Percentiles rank a stretch among this genome's conserved stretches.
phyloP scores from a whole-genome alignment of 2,113 vertebrate species.

The Oenanthe melanoleuca region DNA sequence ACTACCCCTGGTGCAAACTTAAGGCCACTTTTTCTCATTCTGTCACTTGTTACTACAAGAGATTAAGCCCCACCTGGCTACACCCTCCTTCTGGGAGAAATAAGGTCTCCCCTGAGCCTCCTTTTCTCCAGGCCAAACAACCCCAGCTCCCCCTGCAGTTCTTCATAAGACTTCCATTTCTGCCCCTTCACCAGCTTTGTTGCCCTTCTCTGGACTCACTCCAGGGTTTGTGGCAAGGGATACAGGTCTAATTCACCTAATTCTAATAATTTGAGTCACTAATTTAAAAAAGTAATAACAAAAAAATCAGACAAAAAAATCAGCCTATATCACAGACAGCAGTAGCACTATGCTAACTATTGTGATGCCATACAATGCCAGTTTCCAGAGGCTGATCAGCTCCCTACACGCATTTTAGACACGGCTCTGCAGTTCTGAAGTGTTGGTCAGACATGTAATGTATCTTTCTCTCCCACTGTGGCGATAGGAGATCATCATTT shows the following conservation, averaged over 20 bases:
- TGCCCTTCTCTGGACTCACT: not conserved
- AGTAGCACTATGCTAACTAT: not conserved
- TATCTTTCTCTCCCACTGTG: slow-evolving; percentile 20
- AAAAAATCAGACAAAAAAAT: not conserved
- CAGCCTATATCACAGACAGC: not conserved
- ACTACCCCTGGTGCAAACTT: not conserved
- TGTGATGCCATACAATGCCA: not conserved
- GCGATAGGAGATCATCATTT: slow-evolving; percentile 3
- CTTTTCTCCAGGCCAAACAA: not conserved
- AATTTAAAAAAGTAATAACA: not conserved
- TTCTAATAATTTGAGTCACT: not conserved
- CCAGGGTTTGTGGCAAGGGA: not conserved
- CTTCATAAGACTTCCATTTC: not conserved
- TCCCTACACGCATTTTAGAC: not conserved
- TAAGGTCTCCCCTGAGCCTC: not conserved
- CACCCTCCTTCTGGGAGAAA: not conserved
- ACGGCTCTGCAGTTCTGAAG: not conserved
- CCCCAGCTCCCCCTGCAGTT: not conserved
- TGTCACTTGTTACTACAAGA: not conserved
- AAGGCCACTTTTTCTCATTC: not conserved
- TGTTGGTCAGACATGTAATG: not conserved
- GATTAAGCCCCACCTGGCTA: not conserved
- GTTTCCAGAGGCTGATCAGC: not conserved
- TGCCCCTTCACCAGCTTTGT: not conserved
- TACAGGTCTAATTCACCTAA: not conserved